Evolutionary conservation across 2,888 invertebrate genomes (phyloP), one percentile per base, ranked within the genome.

Genomic region (Leptopilina syphax): DNA sequence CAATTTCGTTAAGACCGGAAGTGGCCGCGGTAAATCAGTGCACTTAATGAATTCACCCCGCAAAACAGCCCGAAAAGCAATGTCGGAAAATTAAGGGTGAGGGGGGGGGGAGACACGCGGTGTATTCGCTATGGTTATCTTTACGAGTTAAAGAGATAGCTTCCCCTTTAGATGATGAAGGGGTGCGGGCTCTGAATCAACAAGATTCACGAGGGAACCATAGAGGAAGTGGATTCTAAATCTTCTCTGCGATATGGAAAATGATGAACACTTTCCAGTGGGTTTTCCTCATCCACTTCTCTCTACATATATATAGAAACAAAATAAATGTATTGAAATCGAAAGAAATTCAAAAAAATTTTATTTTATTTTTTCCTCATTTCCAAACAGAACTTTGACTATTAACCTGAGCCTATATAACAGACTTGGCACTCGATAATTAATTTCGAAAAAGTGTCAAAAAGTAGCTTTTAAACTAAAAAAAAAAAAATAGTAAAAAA

Each of bases 1-100:
- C 87, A 88, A 88, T 89, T 89, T 89, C 87, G 88, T 88, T 87
- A 86, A 87, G 85, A 88, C 88, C 90, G 90, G 90, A 90, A 89
- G 87, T 85, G 85, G 87, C 84, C 34, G 34, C 89, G 86, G 90
- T 90, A 90, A 91, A 91, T 90, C 90, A 89, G 88, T 82, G 34
- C 85, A 85, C 87, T 87, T 89, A 90, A 91, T 90, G 91, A 90
- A 90, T 89, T 90, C 89, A 88, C 84, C 85, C 86, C 84, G 76
- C 80, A 4, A 34, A 18, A 18, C 18, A 18, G 18, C 18, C 18
- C 18, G 18, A 18, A 18, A 34, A 34, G 34, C 34, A 34, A 34
- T 34, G 79, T 60, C 79, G 82, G 80, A 79, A 66, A 47, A 47
- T 7, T 9, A 1, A 47, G 47, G 9, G 47, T 8, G 47, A 6